Percentiles rank a stretch among this genome's conserved stretches.
phyloP scores from a whole-genome alignment of 2,888 invertebrate species.

The Cecidostiba fungosa region DNA sequence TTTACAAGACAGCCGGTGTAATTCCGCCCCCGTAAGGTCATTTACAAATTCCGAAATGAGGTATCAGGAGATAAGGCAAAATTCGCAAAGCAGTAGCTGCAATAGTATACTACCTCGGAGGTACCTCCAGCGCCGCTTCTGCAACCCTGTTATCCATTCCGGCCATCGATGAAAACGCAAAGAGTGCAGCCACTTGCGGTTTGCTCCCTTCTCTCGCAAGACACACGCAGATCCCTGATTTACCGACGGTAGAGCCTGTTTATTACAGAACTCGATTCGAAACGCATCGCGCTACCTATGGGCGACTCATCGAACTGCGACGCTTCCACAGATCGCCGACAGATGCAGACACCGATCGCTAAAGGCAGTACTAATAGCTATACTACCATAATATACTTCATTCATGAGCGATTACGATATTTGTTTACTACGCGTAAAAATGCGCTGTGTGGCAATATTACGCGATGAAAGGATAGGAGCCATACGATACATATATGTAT shows the following conservation, averaged over 20 bases:
- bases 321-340: slow-evolving; percentile 38
- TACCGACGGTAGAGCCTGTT: slow-evolving; percentile 8
- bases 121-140: not conserved
- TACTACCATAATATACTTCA: not conserved
- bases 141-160: slow-evolving; percentile 21
- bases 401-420: not conserved
- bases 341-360: slow-evolving; percentile 61
- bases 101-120: not conserved
- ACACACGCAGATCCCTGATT: not conserved
- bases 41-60: slow-evolving; percentile 18
- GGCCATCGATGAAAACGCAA: slow-evolving; percentile 36
- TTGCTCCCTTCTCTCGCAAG: not conserved
- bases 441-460: not conserved
- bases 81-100: not conserved
- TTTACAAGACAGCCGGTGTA: not conserved
- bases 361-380: not conserved
- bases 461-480: not conserved
- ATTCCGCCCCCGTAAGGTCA: not conserved
- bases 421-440: slow-evolving; percentile 1
- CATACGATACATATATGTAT: not conserved
- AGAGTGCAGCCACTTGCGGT: not conserved
- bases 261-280: not conserved
- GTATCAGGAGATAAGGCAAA: slow-evolving; percentile 28
- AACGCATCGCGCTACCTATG: slow-evolving; percentile 60
- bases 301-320: slow-evolving; percentile 53